Base-by-base conservation (phyloP, 2,888 invertebrate species). In the Dromius quadrimaculatus region DNA sequence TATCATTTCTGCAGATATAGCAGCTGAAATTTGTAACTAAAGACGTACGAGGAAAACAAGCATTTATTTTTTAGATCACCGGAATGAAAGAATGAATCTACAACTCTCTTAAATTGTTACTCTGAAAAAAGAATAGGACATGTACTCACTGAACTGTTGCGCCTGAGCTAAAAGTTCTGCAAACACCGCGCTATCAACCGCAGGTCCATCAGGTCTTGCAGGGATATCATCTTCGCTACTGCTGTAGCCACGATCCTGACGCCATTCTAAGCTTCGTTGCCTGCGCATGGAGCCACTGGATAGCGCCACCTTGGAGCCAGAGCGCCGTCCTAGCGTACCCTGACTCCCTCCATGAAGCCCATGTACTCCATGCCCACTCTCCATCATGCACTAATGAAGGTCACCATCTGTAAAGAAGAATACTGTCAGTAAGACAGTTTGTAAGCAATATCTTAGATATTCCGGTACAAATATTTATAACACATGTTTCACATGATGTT, bases 211-310 rank as follows among this genome's bases (percentile, higher is more conserved):
- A 28, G 82, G 82, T 61, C 77, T 75, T 71, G 80, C 77, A 5
- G 78, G 76, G 38, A 81, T 84, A 76, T 86, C 85, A 77, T 87
- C 87, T 74, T 86, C 86, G 75, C 85, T 85, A 77, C 86, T 86
- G 78, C 85, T 86, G 74, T 86, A 85, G 41, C 84, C 84, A 71
- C 85, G 82, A 71, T 83, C 83, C 62, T 85, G 85, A 61, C 86
- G 83, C 87, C 87, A 87, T 77, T 87, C 87, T 38, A 86, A 82
- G 70, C 87, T 87, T 11, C 87, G 82, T 76, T 87, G 87, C 23
- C 87, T 80, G 61, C 86, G 81, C 79, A 85, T 81, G 43, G 36
- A 77, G 64, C 81, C 77, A 62, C 81, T 78, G 74, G 41, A 75
- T 59, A 74, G 69, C 28, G 75, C 65, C 59, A 75, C 76, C 74